Evolutionary conservation across 2,113 vertebrate species (phyloP).

Genomic region (Rhynchopsitta pachyrhyncha): DNA sequence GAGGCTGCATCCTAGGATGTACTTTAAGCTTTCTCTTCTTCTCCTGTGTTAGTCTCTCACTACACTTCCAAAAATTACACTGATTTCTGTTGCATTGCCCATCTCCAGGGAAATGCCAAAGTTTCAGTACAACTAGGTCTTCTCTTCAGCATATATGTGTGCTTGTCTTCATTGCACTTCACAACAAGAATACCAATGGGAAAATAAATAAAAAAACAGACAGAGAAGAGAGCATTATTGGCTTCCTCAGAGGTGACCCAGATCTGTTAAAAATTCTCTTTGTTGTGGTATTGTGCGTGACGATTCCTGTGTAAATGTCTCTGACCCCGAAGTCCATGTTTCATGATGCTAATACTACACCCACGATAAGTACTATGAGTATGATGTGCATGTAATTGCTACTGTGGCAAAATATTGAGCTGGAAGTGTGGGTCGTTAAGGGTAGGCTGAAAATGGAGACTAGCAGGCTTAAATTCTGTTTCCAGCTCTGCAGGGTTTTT

Average conservation of each 20-base stretch:
- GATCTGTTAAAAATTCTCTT: neutral
- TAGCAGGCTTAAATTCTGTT: neutral
- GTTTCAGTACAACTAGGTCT: neutral
- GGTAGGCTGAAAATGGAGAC: neutral
- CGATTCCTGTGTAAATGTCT: neutral
- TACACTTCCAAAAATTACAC: neutral
- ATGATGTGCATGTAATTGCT: fast-evolving
- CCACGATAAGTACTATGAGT: fast-evolving
- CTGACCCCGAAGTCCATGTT: neutral
- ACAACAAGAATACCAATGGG: neutral
- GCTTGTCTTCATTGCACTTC: neutral
- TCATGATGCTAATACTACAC: neutral
- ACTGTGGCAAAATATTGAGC: neutral
- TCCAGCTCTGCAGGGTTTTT: neutral
- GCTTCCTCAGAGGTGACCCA: neutral
- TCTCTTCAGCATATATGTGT: neutral
- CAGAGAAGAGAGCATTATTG: neutral
- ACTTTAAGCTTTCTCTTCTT: neutral
- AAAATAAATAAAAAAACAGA: neutral
- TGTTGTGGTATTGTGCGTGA: fast-evolving
- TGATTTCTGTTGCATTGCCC: neutral
- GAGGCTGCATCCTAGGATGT: neutral
- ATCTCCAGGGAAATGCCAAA: neutral
- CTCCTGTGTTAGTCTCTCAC: neutral
- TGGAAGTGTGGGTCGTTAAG: neutral